Percentiles rank a stretch among this genome's conserved stretches.
Conservation (phyloP, 1,140 invertebrate genomes). For the Drosophila baimaii region DNA sequence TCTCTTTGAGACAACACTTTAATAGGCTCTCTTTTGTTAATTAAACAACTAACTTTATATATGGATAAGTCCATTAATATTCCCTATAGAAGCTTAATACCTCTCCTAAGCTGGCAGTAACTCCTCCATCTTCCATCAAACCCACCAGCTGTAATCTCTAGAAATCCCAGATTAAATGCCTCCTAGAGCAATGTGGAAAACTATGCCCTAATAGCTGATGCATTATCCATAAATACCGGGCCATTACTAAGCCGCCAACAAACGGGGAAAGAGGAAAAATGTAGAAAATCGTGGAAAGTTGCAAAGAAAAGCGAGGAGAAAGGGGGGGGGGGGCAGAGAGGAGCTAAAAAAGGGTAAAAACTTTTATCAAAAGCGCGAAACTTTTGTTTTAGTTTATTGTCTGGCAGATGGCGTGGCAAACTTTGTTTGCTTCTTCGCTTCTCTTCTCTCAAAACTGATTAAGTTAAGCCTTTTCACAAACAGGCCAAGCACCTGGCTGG, state of each 20-base stretch:
- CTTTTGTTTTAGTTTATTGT: slow-evolving; percentile 80
- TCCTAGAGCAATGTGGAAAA: background rate
- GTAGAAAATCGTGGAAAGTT: slow-evolving; percentile 6
- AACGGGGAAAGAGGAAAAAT: background rate
- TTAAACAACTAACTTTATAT: too few species aligned
- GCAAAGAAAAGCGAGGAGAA: background rate
- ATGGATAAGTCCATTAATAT: too few species aligned
- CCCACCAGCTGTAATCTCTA: background rate
- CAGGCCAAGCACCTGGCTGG: too few species aligned
- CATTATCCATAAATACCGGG: slow-evolving; percentile 26
- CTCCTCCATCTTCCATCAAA: background rate
- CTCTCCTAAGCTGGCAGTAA: too few species aligned
- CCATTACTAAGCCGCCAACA: background rate
- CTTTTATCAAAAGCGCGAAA: slow-evolving; percentile 64
- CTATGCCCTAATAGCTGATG: slow-evolving; percentile 12
- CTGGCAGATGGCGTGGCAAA: slow-evolving; percentile 61
- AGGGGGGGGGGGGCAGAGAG: background rate
- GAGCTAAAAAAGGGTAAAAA: slow-evolving; percentile 22
- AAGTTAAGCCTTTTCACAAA: slow-evolving; percentile 44
- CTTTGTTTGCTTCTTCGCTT: slow-evolving; percentile 19
- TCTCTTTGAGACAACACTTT: too few species aligned
- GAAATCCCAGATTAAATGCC: background rate
- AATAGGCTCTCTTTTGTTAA: too few species aligned
- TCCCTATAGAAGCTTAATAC: too few species aligned
- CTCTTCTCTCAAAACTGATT: slow-evolving; percentile 58